Evolutionary conservation across 2,113 vertebrate genomes (phyloP).

Genomic region (Nyctereutes procyonoides): DNA sequence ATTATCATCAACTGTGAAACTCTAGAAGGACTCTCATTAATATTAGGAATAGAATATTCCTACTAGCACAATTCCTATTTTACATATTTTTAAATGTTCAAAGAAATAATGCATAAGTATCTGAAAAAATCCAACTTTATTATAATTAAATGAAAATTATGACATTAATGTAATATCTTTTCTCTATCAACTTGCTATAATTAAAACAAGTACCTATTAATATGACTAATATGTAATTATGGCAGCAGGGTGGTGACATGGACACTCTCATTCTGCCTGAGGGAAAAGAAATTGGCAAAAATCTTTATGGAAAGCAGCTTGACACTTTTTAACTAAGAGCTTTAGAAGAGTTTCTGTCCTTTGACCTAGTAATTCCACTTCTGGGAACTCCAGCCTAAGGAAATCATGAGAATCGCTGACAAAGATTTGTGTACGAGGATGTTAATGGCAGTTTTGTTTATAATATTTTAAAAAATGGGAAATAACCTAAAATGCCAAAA

Average conservation of each 20-base stretch:
- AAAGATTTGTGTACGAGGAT: constrained; percentile 54
- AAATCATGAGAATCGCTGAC: constrained; percentile 72
- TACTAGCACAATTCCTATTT: background rate
- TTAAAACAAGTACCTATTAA: constrained; percentile 20
- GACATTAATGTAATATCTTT: constrained; percentile 20
- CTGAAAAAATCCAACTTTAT: constrained; percentile 36
- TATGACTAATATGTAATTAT: background rate
- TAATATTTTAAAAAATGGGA: constrained; percentile 67
- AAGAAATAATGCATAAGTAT: background rate
- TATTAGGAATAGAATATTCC: constrained; percentile 24
- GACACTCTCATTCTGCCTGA: background rate
- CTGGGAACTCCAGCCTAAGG: constrained; percentile 73
- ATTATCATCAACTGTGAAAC: background rate
- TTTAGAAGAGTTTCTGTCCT: constrained; percentile 59
- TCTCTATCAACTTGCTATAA: background rate
- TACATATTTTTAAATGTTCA: background rate
- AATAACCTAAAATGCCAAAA: constrained; percentile 79
- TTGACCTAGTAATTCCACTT: constrained; percentile 73
- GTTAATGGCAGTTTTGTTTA: constrained; percentile 67
- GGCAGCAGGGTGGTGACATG: background rate
- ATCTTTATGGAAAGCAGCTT: constrained; percentile 49
- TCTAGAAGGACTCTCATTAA: background rate
- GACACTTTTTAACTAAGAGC: constrained; percentile 52
- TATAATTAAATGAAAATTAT: constrained; percentile 28
- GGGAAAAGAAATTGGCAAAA: constrained; percentile 20